These are phyloP conservation scores for Fulmarus glacialis DNA, from an alignment of 2,113 vertebrate species.

Conservation along the genomic window DNA sequence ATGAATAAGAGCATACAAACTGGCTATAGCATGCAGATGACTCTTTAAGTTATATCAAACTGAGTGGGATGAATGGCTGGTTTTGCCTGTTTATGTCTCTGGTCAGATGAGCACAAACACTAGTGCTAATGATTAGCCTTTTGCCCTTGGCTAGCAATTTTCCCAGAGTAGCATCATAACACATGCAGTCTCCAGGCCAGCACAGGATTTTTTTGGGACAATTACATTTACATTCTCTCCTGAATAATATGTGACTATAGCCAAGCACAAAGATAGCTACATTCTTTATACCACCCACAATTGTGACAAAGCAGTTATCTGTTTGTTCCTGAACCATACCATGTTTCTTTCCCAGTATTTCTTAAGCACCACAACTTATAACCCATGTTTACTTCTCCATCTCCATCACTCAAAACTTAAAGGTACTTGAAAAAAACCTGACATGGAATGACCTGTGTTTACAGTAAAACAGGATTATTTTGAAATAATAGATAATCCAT, in stretches of 20 bases:
- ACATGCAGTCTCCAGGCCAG: not conserved
- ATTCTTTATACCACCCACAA: not conserved
- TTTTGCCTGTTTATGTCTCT: not conserved
- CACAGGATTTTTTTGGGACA: not conserved
- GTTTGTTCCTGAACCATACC: not conserved
- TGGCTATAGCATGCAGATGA: not conserved
- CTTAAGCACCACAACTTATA: not conserved
- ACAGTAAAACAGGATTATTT: not conserved
- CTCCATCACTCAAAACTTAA: not conserved
- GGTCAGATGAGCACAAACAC: not conserved
- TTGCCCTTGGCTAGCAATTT: not conserved
- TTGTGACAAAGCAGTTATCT: not conserved
- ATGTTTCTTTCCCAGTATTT: not conserved
- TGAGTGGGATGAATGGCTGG: not conserved
- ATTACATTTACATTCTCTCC: not conserved
- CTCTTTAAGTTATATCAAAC: not conserved
- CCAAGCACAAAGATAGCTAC: not conserved
- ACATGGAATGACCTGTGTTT: not conserved
- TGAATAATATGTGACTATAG: not conserved
- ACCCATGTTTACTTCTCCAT: not conserved
- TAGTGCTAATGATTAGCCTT: not conserved
- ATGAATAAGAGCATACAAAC: accelerated
- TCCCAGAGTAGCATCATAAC: not conserved
- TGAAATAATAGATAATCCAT: not conserved
- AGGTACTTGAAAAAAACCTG: not conserved